Conservation (phyloP, 37 sponge, comb jelly and placozoan species). For the Axinella damicornis region DNA sequence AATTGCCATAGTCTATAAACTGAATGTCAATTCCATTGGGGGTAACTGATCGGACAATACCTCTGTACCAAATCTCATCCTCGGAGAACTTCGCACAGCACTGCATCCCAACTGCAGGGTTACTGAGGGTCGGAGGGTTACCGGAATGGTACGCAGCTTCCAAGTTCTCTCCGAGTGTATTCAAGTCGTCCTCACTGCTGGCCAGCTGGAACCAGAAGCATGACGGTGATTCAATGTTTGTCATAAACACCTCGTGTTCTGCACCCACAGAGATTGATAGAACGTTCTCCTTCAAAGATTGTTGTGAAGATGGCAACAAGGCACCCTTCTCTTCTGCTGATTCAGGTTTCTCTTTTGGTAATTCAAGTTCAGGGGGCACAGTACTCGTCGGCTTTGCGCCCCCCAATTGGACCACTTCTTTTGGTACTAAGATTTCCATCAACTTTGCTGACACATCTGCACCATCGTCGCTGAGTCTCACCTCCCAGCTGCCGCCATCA, state of each 20-base stretch:
- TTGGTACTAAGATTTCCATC: too few relatives aligned
- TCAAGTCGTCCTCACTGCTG: slow-evolving; percentile 9
- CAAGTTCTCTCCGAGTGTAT: slow-evolving; percentile 10
- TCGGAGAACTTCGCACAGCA: slow-evolving; percentile 57
- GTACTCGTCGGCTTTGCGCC: too few relatives aligned
- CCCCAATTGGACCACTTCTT: too few relatives aligned
- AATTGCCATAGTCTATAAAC: slow-evolving; percentile 78
- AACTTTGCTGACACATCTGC: slow-evolving; percentile 7
- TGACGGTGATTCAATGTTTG: slow-evolving; percentile 36
- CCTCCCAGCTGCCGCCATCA: slow-evolving; percentile 22
- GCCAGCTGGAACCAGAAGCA: slow-evolving; percentile 72
- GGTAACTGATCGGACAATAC: not conserved
- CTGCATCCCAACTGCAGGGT: slow-evolving; percentile 27
- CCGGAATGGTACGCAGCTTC: not conserved
- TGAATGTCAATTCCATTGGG: not conserved
- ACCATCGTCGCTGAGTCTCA: slow-evolving; percentile 22
- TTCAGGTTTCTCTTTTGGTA: too few relatives aligned
- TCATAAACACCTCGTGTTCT: slow-evolving; percentile 40
- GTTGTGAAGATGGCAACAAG: too few relatives aligned
- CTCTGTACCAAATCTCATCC: slow-evolving; percentile 62
- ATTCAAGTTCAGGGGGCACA: too few relatives aligned
- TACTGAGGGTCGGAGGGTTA: not conserved
- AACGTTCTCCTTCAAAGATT: too few relatives aligned
- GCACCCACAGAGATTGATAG: not conserved
- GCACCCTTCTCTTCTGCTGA: too few relatives aligned